A percentile compares a stretch with the other conserved stretches of the same genome.
These are phyloP conservation scores for Drosophila neonasuta DNA, from an alignment of 2,888 invertebrate species.

Conservation along the genomic window DNA sequence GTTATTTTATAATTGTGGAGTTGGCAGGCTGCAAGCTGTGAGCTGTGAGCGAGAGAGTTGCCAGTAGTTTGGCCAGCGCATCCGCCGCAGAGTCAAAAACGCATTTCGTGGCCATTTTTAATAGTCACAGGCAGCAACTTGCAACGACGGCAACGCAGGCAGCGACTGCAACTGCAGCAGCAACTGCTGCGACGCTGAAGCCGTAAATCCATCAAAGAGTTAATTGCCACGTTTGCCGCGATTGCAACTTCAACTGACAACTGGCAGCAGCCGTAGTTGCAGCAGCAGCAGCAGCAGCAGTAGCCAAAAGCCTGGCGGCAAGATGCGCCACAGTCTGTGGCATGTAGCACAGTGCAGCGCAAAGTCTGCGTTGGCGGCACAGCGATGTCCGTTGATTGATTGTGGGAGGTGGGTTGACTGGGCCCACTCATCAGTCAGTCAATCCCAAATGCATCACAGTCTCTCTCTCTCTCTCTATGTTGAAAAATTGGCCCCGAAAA, in stretches of 20 bases:
- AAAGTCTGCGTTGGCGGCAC: conserved; percentile 5
- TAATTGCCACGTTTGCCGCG: conserved; percentile 69
- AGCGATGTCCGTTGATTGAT: conserved; percentile 46
- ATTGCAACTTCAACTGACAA: conserved; percentile 60
- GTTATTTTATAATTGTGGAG: conserved; percentile 74
- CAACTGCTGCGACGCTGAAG: conserved; percentile 27
- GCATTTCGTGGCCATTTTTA: conserved; percentile 71
- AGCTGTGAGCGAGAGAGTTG: not conserved
- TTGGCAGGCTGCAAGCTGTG: conserved; percentile 12
- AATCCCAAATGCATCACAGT: conserved; percentile 38
- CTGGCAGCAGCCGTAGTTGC: conserved; percentile 32
- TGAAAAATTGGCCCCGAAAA: conserved; percentile 60
- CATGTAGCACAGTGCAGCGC: conserved; percentile 2
- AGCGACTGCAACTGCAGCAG: conserved; percentile 7
- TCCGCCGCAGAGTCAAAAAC: conserved; percentile 68
- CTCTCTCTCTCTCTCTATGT: conserved; percentile 17
- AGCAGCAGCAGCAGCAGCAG: conserved; percentile 29
- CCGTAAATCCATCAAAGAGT: conserved; percentile 74
- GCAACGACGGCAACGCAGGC: too few relatives aligned
- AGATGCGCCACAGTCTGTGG: conserved; percentile 50
- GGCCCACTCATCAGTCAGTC: conserved; percentile 29
- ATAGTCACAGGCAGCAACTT: conserved; percentile 41
- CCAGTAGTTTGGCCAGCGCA: conserved; percentile 49
- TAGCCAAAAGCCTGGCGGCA: conserved; percentile 62
- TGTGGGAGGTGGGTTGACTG: conserved; percentile 50